Base-by-base conservation (phyloP, 2,797 vertebrate species). In the Lithobates sylvaticus region DNA sequence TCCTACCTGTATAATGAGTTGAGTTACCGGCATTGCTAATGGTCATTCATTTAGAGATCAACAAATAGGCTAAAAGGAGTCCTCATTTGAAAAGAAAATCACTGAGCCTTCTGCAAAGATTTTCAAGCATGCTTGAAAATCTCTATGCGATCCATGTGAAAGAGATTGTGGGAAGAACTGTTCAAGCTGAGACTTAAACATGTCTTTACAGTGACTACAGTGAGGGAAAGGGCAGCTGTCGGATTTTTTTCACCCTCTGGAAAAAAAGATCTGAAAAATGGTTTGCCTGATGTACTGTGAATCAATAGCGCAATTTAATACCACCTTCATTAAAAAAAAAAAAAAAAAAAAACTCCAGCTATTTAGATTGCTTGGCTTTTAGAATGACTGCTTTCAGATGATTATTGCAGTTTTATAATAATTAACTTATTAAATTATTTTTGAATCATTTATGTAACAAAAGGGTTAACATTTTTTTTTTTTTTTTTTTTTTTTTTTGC, bases 381-480 rank as follows among this genome's bases (percentile, higher is more conserved):
- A 39, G 16, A 23, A 13, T 81, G 69, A 54, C 29, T 10, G 16
- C 4, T 26, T 67, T 44, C 36, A 18, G n/a, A 67, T 26, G 27
- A 65, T 64, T 10, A 23, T 64, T n/a, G 21, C 18, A 42, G 6
- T 47, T 3, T 36, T 50, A 61, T 21, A 61, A 61, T 61, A n/a
- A 39, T 58, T 34, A 81, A n/a, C 21, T 78, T 69, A 50, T 80
- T 80, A 21, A 12, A 13, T 61, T 61, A 7, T 61, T 61, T 61
- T 50, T 70, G 36, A 27, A 29, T 7, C 21, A 32, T 26, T 72
- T 12, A 39, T 72, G 44, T n/a, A 34, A 27, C 44, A 70, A 71
- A 58, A 32, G 23, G 23, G 47, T 81, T 58, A 81, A 26, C 50
- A 21, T 61, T 39, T 61, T 39, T 34, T 61, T 58, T 34, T 34